Evolutionary conservation across 2,113 vertebrate genomes (phyloP), one percentile per base, ranked within the genome.

Genomic region (Aythya baeri): DNA sequence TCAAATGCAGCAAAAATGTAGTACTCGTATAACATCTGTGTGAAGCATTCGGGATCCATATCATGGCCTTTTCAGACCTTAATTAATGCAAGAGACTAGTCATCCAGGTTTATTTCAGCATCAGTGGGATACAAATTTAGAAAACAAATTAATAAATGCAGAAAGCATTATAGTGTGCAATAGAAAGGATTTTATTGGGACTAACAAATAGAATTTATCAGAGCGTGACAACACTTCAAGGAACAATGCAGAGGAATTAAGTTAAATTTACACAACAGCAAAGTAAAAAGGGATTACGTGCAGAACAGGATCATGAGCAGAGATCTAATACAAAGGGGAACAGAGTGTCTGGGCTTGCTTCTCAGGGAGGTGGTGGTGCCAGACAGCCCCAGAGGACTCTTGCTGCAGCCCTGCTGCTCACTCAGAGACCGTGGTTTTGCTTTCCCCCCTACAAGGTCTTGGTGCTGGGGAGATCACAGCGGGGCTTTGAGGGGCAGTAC

Each of bases 361-460:
- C 66, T 44, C 1, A 5, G 27, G 55, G 8, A 41, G n/a, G 13
- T 23, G 43, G 36, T 46, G 14, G 0, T 0, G 17, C 18, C 20
- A 41, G 25, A 29, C 3, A 3, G 27, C 17, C 78, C 36, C 12
- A 10, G 11, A 32, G 7, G 10, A 32, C 11, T 41, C 65, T 32
- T 2, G 1, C 50, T 41, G 65, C 12, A 44, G 49, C 43, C 7
- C 1, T 15, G 22, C 7, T 4, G 4, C n/a, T 63, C 10, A 0
- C 55, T 91, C 68, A 68, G 4, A 10, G 1, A 2, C 21, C n/a
- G 3, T 0, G 5, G 9, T 6, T 15, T 57, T 57, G 11, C 2
- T 63, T 8, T 18, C 12, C 8, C 38, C 38, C 23, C 61, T 38
- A 12, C 23, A 38, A 49, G 46, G 4, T 36, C 26, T 55, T 23